Evolutionary conservation across 2,797 vertebrate species (phyloP).

Genomic region (Premnoplex brunnescens): DNA sequence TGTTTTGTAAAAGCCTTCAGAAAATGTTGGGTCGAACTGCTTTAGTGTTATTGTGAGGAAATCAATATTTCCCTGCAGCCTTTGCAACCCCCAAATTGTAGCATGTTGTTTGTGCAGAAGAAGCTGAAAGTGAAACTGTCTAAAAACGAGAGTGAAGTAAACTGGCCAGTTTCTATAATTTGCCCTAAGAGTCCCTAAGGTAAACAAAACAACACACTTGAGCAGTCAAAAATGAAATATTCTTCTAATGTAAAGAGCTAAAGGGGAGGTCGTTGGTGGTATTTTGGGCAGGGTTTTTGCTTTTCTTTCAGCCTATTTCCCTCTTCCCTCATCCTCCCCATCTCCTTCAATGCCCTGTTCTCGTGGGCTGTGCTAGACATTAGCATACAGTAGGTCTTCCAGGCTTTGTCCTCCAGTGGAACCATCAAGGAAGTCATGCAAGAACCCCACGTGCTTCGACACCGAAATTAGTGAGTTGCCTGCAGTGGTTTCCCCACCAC

Average conservation of each 20-base stretch:
- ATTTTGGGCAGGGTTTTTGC: neutral
- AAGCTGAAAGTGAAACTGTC: slow-evolving; percentile 46
- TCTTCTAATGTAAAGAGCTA: neutral
- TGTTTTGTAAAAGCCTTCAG: slow-evolving; percentile 61
- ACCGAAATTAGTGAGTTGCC: neutral
- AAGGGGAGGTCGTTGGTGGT: neutral
- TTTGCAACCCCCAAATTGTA: slow-evolving; percentile 45
- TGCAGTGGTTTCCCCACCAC: rapidly evolving
- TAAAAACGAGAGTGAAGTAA: slow-evolving; percentile 24
- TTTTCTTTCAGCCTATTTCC: neutral
- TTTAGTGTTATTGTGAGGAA: slow-evolving; percentile 58
- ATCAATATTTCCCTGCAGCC: slow-evolving; percentile 67
- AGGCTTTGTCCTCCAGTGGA: neutral
- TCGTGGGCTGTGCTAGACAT: neutral
- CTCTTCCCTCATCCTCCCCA: neutral
- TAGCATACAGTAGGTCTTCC: neutral
- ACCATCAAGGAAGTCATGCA: neutral
- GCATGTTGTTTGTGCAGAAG: slow-evolving; percentile 21
- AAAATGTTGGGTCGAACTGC: slow-evolving; percentile 56
- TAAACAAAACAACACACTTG: neutral
- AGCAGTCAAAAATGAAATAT: neutral
- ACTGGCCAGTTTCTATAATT: neutral
- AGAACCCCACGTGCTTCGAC: rapidly evolving
- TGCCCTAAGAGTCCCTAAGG: neutral
- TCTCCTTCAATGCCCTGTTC: neutral